These are phyloP conservation scores for Laspeyria flexula DNA, from an alignment of 2,888 invertebrate genomes.

Conservation along the genomic window DNA sequence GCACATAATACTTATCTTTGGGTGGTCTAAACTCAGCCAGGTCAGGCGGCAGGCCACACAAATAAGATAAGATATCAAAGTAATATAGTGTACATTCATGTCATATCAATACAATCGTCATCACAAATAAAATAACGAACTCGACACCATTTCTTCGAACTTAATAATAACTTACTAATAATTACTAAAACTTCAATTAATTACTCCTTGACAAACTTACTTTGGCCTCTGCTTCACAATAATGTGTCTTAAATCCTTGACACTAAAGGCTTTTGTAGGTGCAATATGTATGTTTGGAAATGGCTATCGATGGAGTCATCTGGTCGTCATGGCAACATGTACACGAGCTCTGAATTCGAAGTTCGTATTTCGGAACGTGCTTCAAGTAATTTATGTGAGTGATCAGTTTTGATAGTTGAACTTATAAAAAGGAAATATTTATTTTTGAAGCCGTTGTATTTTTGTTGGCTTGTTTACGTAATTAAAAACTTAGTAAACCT, in stretches of 20 bases:
- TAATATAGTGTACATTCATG: no score
- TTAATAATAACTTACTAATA: slow-evolving; percentile 26
- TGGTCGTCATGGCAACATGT: slow-evolving; percentile 55
- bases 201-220: slow-evolving; percentile 13
- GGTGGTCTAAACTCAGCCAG: no score
- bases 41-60: no score
- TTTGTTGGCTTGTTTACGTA: no score
- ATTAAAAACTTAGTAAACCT: no score
- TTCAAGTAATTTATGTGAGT: slow-evolving; percentile 21
- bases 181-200: slow-evolving; percentile 45
- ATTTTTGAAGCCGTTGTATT: neutral
- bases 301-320: slow-evolving; percentile 45
- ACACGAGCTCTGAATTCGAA: slow-evolving; percentile 60
- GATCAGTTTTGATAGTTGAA: slow-evolving; percentile 34
- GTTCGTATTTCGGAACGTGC: slow-evolving; percentile 57
- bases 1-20: no score
- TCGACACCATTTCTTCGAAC: slow-evolving; percentile 10
- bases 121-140: slow-evolving; percentile 3
- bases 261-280: slow-evolving; percentile 7
- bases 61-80: no score
- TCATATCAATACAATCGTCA: no score
- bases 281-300: slow-evolving; percentile 5
- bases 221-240: neutral
- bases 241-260: neutral
- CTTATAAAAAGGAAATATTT: neutral